Evolutionary conservation across 2,113 vertebrate species (phyloP).

Genomic region (Gambusia holbrooki): DNA sequence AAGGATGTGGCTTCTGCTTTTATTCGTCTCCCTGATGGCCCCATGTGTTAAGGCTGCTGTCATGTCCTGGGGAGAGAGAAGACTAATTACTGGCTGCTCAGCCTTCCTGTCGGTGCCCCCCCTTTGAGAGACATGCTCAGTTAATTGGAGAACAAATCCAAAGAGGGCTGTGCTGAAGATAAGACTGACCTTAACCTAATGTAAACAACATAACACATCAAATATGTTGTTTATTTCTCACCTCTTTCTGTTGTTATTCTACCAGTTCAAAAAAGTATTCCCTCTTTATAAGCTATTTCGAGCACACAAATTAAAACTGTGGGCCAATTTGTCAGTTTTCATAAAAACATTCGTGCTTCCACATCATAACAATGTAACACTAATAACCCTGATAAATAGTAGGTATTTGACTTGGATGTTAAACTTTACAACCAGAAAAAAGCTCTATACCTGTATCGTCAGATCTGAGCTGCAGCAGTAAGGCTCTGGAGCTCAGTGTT

Average conservation of each 20-base stretch:
- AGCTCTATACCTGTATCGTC: background rate
- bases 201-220: conserved; percentile 52
- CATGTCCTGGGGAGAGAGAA: conserved; percentile 69
- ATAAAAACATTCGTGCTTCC: background rate
- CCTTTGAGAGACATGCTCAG: conserved; percentile 57
- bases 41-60: conserved; percentile 68
- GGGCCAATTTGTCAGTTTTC: too few relatives aligned
- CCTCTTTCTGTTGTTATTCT: conserved; percentile 3
- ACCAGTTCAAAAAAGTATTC: too few relatives aligned
- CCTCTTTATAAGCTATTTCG: background rate
- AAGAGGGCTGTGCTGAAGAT: conserved; percentile 61
- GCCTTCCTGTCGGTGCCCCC: conserved; percentile 62
- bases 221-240: conserved; percentile 4
- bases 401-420: conserved; percentile 4
- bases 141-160: conserved; percentile 70
- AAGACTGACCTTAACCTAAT: conserved; percentile 52
- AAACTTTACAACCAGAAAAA: background rate
- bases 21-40: conserved; percentile 54
- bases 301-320: background rate
- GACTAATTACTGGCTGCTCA: conserved; percentile 74
- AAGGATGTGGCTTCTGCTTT: conserved; percentile 64
- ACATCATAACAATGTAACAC: background rate
- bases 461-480: background rate
- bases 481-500: background rate
- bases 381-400: background rate